phyloP scores from a whole-genome alignment of 2,888 invertebrate genomes.

The Chalcis sispes region DNA sequence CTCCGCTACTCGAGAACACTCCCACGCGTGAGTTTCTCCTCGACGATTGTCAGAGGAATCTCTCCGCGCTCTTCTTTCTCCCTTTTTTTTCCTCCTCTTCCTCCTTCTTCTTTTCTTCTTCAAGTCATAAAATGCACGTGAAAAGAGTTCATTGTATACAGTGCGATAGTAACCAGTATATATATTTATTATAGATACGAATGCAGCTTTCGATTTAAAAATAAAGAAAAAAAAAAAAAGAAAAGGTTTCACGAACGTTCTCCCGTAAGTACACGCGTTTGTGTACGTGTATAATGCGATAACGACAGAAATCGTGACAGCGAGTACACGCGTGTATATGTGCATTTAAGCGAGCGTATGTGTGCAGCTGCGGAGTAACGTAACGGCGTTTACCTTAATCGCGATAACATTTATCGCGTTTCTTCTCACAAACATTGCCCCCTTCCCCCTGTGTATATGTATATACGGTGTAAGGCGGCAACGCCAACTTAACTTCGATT shows the following conservation, averaged over 20 bases:
- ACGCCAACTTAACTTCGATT: neutral
- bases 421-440: constrained; percentile 3
- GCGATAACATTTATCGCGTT: constrained; percentile 40
- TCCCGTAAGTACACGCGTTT: no score
- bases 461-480: neutral
- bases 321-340: no score
- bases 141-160: neutral
- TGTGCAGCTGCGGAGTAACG: constrained; percentile 14
- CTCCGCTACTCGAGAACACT: no score
- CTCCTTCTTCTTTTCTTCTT: neutral
- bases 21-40: neutral
- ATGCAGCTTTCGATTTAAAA: no score
- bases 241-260: neutral
- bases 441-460: neutral
- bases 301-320: neutral
- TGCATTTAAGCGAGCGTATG: neutral
- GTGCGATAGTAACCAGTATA: neutral
- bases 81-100: neutral
- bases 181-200: no score
- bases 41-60: neutral
- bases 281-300: neutral
- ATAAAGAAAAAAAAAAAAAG: no score
- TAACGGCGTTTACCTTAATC: constrained; percentile 37
- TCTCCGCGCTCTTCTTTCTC: neutral
- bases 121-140: no score